phyloP scores from a whole-genome alignment of 1,140 invertebrate genomes.

The Drosophila azteca region DNA sequence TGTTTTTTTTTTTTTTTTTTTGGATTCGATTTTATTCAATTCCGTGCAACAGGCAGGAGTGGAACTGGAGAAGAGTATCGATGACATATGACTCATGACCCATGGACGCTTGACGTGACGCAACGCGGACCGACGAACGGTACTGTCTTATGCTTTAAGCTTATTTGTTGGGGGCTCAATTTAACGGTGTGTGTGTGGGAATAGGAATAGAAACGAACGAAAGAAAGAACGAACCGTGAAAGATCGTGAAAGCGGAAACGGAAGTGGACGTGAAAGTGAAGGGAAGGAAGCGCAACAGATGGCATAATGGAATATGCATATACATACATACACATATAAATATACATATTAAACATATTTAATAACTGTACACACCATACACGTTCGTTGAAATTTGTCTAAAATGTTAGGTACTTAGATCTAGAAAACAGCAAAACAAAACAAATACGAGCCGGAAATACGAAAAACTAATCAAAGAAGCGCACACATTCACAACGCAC shows the following conservation, averaged over 20 bases:
- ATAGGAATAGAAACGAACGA: slow-evolving; percentile 9
- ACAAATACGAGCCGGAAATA: slow-evolving; percentile 55
- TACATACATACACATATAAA: slow-evolving; percentile 24
- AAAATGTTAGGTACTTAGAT: slow-evolving; percentile 70
- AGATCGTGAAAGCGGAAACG: slow-evolving; percentile 7
- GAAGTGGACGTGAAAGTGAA: neutral
- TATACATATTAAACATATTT: slow-evolving; percentile 57
- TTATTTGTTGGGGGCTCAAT: slow-evolving; percentile 64
- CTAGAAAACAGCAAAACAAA: slow-evolving; percentile 46
- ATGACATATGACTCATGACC: slow-evolving; percentile 2
- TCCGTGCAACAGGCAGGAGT: neutral
- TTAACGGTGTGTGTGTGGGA: slow-evolving; percentile 24
- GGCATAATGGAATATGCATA: slow-evolving; percentile 54
- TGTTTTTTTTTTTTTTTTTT: slow-evolving; percentile 46
- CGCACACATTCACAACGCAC: slow-evolving; percentile 23
- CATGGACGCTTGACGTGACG: too few relatives aligned
- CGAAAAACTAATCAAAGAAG: slow-evolving; percentile 23
- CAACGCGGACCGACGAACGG: slow-evolving; percentile 24
- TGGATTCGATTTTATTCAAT: slow-evolving; percentile 32
- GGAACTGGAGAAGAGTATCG: slow-evolving; percentile 8
- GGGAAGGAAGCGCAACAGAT: slow-evolving; percentile 15
- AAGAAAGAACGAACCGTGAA: neutral
- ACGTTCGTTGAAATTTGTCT: slow-evolving; percentile 63
- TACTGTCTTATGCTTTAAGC: slow-evolving; percentile 59
- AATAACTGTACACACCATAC: slow-evolving; percentile 58